Evolutionary conservation across 2,113 vertebrate species (phyloP).

Genomic region (Brachyistius frenatus): DNA sequence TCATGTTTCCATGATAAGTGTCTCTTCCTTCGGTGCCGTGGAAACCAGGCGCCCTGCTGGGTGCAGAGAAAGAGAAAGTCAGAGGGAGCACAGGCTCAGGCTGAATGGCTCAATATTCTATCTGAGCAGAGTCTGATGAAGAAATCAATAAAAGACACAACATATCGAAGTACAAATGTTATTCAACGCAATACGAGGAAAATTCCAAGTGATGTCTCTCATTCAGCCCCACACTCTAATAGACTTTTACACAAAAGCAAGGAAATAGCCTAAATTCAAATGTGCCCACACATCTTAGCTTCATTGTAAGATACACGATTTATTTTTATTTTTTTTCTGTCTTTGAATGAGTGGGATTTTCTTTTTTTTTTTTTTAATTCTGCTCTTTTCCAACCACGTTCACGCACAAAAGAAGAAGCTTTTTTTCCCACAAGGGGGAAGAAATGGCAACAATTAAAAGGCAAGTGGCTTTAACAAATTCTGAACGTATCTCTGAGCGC

Average conservation of each 20-base stretch:
- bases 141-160: slow-evolving; percentile 58
- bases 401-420: not conserved
- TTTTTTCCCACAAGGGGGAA: slow-evolving; percentile 33
- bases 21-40: slow-evolving; percentile 32
- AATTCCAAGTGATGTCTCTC: slow-evolving; percentile 28
- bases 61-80: slow-evolving; percentile 34
- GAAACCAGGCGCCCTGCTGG: slow-evolving; percentile 30
- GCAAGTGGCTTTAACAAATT: slow-evolving; percentile 69
- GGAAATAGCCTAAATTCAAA: slow-evolving; percentile 11
- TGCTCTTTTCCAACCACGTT: not conserved
- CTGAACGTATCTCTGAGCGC: slow-evolving; percentile 43
- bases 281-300: slow-evolving; percentile 2
- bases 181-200: slow-evolving; percentile 18
- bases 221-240: slow-evolving; percentile 1
- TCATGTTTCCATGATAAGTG: slow-evolving; percentile 62
- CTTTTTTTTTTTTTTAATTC: too few species aligned
- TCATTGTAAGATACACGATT: not conserved
- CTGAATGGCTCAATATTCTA: slow-evolving; percentile 54
- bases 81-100: slow-evolving; percentile 29
- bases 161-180: slow-evolving; percentile 36
- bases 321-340: slow-evolving; percentile 23
- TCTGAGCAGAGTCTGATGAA: slow-evolving; percentile 45
- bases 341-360: not conserved
- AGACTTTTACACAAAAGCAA: not conserved
- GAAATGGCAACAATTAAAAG: slow-evolving; percentile 68